Evolutionary conservation across 2,888 invertebrate species (phyloP), one percentile per base, ranked within the genome.

Genomic region (Physocephala rufipes): DNA sequence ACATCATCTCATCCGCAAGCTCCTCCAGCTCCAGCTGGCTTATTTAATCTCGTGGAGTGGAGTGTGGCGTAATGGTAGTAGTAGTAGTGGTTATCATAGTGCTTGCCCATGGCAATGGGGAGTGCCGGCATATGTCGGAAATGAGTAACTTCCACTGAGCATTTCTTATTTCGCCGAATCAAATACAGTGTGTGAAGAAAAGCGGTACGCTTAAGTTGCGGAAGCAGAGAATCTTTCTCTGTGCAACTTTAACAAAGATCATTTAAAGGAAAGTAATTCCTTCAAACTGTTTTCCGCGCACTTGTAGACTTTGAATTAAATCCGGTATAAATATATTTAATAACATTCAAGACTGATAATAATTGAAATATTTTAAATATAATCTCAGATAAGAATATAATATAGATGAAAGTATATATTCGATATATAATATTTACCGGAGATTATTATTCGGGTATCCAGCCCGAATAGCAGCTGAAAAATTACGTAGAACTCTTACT

Each of bases 181-280:
- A 49, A 61, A 59, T 49, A 36, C 55, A 68, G 68, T 68, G 49
- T 68, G 68, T 68, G 51, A 65, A 49, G 45, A 63, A 45, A 51
- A 72, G 70, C 74, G 73, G 66, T 67, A 74, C 73, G 63, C 71
- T 72, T 66, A 68, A 71, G 74, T 74, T 74, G 73, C 76, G 76
- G 76, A 75, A 76, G 75, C 72, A 74, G 73, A 45, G 71, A 36
- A 62, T 73, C 67, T 36, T 36, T 36, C 36, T 71, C 72, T 61
- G 69, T 51, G 49, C 55, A 62, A 55, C 62, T n/a, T 67, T n/a
- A 16, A 16, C 21, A 24, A 19, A 16, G 55, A 58, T 2, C 43
- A 30, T 43, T 59, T 24, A 36, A 62, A 51, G 9, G 51, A 58
- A 68, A 62, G 68, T n/a, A 62, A 61, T 68, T 68, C 62, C 68